Conservation (phyloP, 2,113 vertebrate species). For the Excalfactoria chinensis region DNA sequence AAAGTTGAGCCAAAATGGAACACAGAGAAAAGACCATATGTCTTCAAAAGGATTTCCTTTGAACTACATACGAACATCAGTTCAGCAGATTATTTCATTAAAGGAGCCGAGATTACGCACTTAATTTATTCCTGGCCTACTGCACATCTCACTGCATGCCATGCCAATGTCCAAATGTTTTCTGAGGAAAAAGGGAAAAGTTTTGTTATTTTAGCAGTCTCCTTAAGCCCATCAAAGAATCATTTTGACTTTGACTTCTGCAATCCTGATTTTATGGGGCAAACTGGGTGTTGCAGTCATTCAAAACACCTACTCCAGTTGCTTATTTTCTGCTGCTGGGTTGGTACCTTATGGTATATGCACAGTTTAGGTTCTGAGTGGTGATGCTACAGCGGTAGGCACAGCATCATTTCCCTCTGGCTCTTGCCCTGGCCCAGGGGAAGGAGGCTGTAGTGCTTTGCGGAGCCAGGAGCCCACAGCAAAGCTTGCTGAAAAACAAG, state of each 20-base stretch:
- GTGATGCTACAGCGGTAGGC: neutral
- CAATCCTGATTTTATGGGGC: neutral
- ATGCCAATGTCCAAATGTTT: neutral
- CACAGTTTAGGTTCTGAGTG: neutral
- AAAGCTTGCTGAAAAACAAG: slow-evolving; percentile 57
- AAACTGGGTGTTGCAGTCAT: neutral
- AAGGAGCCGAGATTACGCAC: slow-evolving; percentile 8
- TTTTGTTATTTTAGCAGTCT: neutral
- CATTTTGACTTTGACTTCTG: neutral
- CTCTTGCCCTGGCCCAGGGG: neutral
- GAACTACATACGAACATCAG: neutral
- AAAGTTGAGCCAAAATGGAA: neutral
- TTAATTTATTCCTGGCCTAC: slow-evolving; percentile 48
- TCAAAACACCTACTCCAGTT: neutral
- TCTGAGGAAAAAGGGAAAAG: neutral
- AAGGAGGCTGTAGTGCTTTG: neutral
- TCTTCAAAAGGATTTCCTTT: slow-evolving; percentile 15
- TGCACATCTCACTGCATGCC: neutral
- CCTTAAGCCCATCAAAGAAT: neutral
- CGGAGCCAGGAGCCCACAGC: slow-evolving; percentile 4
- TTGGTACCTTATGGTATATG: neutral
- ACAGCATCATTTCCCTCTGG: neutral
- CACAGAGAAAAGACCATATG: neutral
- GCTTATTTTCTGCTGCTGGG: neutral
- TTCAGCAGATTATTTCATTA: slow-evolving; percentile 23